Evolutionary conservation across 2,797 vertebrate species (phyloP).

Genomic region (Pipistrellus pipistrellus): DNA sequence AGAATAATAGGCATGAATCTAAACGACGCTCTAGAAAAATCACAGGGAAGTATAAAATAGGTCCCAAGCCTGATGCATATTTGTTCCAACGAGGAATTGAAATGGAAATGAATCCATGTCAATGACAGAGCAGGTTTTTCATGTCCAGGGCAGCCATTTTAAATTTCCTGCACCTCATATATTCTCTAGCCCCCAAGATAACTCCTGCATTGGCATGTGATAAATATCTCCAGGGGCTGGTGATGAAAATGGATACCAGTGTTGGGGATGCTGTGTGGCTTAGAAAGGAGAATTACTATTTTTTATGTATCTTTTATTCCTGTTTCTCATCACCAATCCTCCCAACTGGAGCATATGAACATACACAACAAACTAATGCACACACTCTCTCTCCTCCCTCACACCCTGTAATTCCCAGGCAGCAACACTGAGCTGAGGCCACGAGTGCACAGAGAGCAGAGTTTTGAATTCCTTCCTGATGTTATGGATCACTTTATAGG

Average conservation of each 20-base stretch:
- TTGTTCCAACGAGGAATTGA: background rate
- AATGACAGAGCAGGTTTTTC: background rate
- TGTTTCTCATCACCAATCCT: background rate
- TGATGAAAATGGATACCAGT: background rate
- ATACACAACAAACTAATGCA: background rate
- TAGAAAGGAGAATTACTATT: background rate
- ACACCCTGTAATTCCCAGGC: background rate
- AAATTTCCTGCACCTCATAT: background rate
- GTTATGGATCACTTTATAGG: constrained; percentile 68
- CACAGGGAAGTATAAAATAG: background rate
- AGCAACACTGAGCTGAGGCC: constrained; percentile 62
- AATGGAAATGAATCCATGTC: background rate
- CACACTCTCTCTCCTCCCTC: background rate
- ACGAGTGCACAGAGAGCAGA: constrained; percentile 33
- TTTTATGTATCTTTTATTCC: background rate
- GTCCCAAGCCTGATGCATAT: background rate
- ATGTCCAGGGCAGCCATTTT: background rate
- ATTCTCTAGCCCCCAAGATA: background rate
- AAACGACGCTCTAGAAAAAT: background rate
- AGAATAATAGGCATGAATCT: background rate
- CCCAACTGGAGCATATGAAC: background rate
- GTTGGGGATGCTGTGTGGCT: background rate
- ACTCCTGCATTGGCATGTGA: background rate
- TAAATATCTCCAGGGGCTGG: background rate
- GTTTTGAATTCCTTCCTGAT: constrained; percentile 37